Evolutionary conservation across 2,888 invertebrate genomes (phyloP), one percentile per base, ranked within the genome.

Genomic region (Zonitis immaculata): DNA sequence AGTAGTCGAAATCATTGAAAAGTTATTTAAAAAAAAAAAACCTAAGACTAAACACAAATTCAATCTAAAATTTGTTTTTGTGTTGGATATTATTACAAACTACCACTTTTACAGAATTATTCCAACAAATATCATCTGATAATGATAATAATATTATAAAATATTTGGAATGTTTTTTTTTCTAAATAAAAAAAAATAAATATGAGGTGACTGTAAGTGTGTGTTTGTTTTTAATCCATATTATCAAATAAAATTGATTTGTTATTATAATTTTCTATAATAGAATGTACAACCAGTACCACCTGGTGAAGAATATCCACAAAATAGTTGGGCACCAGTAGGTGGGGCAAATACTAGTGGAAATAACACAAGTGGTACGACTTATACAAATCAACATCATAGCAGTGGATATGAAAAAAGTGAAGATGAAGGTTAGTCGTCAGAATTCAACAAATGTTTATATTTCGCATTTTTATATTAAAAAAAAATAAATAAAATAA

Each of bases 341-440:
- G 57, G 52, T 42, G 56, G 57, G 1, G 48, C 8, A 55, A 52
- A 18, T 49, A 54, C 42, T 12, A 32, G 60, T 61, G 30, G 50
- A 51, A 16, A 54, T 59, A 26, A 32, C 28, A n/a, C 46, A 51
- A 27, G 44, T 18, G 44, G 50, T 51, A 46, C 48, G 42, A 65
- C 1, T 64, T 72, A 58, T 65, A 1, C 62, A 67, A 1, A 68
- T 71, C 0, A 73, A 1, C 74, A 75, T 0, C 76, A 51, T 26
- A 16, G 50, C 7, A 28, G 50, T 49, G 47, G 52, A 62, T 47
- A 80, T 77, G 42, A 52, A 18, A 54, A 51, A 44, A 47, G 28
- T 27, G 53, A 57, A 54, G 54, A 54, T 49, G 52, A 53, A 49
- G 54, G 52, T 52, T 59, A 53, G 55, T 57, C 18, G 7, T n/a